Conservation (phyloP, 1,140 invertebrate species). For the Pentalonia nigronervosa region DNA sequence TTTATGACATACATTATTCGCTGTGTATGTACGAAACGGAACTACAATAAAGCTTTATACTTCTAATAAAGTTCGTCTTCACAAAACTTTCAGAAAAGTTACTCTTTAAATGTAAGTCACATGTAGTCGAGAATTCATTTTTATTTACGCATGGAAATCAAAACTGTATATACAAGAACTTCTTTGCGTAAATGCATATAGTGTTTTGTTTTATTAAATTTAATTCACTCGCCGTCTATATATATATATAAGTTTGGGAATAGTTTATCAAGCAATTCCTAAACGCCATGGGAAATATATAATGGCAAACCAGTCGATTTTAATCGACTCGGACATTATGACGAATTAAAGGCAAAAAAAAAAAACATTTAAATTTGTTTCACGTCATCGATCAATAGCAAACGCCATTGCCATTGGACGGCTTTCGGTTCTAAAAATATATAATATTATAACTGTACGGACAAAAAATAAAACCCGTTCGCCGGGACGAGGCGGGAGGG, state of each 20-base stretch:
- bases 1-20: constrained; percentile 4
- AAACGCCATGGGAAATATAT: background rate
- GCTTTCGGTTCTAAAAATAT: background rate
- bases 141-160: background rate
- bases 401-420: background rate
- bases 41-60: constrained; percentile 28
- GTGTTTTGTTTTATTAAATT: background rate
- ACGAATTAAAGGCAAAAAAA: background rate
- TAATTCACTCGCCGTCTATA: background rate
- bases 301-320: background rate
- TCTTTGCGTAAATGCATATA: background rate
- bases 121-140: background rate
- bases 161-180: background rate
- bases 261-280: background rate
- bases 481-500: background rate
- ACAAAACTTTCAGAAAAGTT: background rate
- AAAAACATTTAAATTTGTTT: background rate
- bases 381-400: background rate
- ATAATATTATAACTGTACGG: background rate
- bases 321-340: background rate
- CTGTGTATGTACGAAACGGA: background rate
- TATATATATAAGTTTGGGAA: background rate
- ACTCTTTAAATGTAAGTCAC: background rate
- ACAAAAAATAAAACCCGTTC: background rate
- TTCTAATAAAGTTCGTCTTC: background rate